phyloP scores from a whole-genome alignment of 2,888 invertebrate genomes.

The Papilio elwesi region DNA sequence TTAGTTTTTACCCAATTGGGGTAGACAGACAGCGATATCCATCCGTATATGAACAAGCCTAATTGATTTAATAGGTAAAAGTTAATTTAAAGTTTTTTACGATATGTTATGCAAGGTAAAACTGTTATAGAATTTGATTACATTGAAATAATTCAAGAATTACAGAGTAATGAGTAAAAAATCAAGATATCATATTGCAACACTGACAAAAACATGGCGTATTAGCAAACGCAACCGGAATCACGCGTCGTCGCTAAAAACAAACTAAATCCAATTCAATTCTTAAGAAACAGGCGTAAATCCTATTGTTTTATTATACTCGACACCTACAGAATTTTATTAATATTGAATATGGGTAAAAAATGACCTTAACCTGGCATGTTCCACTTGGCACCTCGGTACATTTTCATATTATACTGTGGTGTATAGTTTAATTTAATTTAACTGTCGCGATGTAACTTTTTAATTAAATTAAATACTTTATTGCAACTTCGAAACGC shows the following conservation, averaged over 20 bases:
- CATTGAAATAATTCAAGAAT: neutral
- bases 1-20: too few species aligned
- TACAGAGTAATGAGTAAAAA: neutral
- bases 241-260: constrained; percentile 54
- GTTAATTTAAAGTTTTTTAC: too few species aligned
- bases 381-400: constrained; percentile 43
- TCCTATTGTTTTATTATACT: constrained; percentile 49
- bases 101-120: too few species aligned
- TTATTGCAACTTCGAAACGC: too few species aligned
- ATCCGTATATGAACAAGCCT: too few species aligned
- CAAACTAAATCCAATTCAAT: constrained; percentile 49
- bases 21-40: too few species aligned
- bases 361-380: constrained; percentile 56
- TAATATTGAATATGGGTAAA: constrained; percentile 68
- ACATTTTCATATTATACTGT: neutral
- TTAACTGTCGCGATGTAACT: too few species aligned
- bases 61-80: too few species aligned
- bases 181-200: constrained; percentile 7
- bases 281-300: constrained; percentile 50
- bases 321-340: constrained; percentile 54
- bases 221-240: constrained; percentile 53
- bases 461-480: too few species aligned
- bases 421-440: too few species aligned
- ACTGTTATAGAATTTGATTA: neutral
- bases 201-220: constrained; percentile 24